Base-by-base conservation (phyloP, 1,140 invertebrate species). In the Solenopsis fugax region DNA sequence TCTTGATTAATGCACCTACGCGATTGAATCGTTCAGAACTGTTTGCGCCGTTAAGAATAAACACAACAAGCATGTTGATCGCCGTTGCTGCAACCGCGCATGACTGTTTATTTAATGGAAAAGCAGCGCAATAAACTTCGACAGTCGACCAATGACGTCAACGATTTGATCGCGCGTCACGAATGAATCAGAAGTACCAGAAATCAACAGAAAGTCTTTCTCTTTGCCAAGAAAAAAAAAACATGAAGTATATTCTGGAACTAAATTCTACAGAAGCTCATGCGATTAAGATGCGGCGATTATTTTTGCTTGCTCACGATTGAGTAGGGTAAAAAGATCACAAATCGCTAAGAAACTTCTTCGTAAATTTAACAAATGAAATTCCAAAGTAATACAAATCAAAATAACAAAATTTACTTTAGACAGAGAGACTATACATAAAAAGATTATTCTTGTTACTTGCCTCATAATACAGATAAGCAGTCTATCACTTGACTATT, bases 11-110 rank as follows among this genome's bases (percentile, higher is more conserved):
- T n/a, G 37, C 16, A 4, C n/a, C 29, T n/a, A 21, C 21, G 12
- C 78, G 69, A 34, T 34, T 67, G 65, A 89, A 87, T 64, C 73
- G 54, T 86, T 89, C 67, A 34, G 41, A 72, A 88, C 64, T 89
- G 75, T 87, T 89, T 89, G 64, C 45, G 10, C 69, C 50, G 76
- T 90, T 89, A 82, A 89, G 88, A 90, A 90, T 89, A 89, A 85
- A 69, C 73, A 73, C 72, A 58, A 73, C 72, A 58, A 72, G 54
- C 56, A 58, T 21, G 58, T 37, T 78, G 73, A 64, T 69, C 12
- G 34, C 45, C n/a, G 45, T 18, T 65, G 64, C 37, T 76, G 64
- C 86, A 65, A 56, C 50, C 75, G 21, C 24, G 45, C 24, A 12
- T 34, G 41, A 29, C 18, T 73, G 67, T 82, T 82, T 77, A 16